Evolutionary conservation across 2,888 invertebrate genomes (phyloP), one percentile per base, ranked within the genome.

Genomic region (Cryptocheilus praepositus): DNA sequence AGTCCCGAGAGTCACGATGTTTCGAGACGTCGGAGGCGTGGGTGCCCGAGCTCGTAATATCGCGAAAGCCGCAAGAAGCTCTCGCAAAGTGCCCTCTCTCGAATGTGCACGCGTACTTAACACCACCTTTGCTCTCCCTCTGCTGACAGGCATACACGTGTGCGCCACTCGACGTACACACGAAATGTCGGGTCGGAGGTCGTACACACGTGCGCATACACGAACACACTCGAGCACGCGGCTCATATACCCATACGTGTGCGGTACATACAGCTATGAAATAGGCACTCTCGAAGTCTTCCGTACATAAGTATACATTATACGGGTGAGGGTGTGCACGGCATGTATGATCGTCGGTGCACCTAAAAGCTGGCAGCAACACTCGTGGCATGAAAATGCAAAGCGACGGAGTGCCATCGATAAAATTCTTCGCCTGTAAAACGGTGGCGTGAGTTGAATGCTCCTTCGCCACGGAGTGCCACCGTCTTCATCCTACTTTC

Each of bases 341-440:
- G 44, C 52, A 21, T 70, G 66, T 44, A 57, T 57, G 49, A 25
- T 59, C 8, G 13, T 56, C 22, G 54, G 51, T 61, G 56, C 60
- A 61, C 70, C 75, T 67, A 64, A 70, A 79, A 74, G 74, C 73
- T 73, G 74, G 53, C 70, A 64, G 77, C 76, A 76, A 79, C 79
- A 74, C 74, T 74, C 77, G 67, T 72, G 74, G 79, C 79, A 83
- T 81, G 81, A 83, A 85, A 86, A 85, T 85, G 86, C 83, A 83
- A 84, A 83, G 80, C 81, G 82, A 66, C 79, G 74, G 79, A 84
- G 82, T 81, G 77, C 73, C 81, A 77, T 79, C 85, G 85, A 87
- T 86, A 87, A 87, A 88, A 88, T 87, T 86, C 83, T 82, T 83
- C 80, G 83, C 77, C 81, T 79, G 84, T 85, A 83, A 86, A 87